Conservation (phyloP, 2,113 vertebrate species). For the Thymallus thymallus region DNA sequence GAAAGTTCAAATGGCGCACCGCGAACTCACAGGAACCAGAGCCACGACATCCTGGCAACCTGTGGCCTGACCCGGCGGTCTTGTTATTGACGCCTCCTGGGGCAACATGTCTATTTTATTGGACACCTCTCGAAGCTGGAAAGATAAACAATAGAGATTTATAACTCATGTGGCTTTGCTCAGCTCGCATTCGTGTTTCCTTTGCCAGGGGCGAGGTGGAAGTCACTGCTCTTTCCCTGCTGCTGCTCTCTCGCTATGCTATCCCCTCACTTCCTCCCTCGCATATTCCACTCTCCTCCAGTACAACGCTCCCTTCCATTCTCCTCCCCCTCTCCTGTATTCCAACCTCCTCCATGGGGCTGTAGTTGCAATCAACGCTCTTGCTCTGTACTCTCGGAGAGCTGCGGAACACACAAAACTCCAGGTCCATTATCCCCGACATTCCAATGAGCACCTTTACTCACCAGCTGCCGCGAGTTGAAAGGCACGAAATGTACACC, state of each 20-base stretch:
- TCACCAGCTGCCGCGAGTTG: slow-evolving; percentile 18
- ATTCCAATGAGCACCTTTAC: slow-evolving; percentile 28
- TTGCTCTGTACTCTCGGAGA: not conserved
- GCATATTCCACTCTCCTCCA: not conserved
- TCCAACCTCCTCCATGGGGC: not conserved
- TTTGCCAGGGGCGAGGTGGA: slow-evolving; percentile 35
- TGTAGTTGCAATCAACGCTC: no score
- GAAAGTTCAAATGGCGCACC: slow-evolving; percentile 40
- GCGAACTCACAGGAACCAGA: slow-evolving; percentile 18
- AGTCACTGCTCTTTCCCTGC: slow-evolving; percentile 24
- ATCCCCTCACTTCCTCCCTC: not conserved
- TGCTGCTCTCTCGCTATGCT: not conserved
- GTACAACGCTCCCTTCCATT: not conserved
- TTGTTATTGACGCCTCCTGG: slow-evolving; percentile 48
- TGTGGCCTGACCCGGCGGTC: slow-evolving; percentile 34
- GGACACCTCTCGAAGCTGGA: not conserved
- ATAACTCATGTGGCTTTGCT: slow-evolving; percentile 42
- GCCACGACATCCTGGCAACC: slow-evolving; percentile 17
- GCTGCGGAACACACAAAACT: slow-evolving; percentile 6
- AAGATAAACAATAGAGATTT: slow-evolving; percentile 57
- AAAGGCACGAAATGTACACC: slow-evolving; percentile 32
- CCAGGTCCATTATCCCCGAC: not conserved
- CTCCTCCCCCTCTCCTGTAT: not conserved
- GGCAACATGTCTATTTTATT: not conserved
- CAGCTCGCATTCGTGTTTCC: slow-evolving; percentile 32